Evolutionary conservation across 1,140 invertebrate genomes (phyloP), one percentile per base, ranked within the genome.

Genomic region (Melanaphis sacchari): DNA sequence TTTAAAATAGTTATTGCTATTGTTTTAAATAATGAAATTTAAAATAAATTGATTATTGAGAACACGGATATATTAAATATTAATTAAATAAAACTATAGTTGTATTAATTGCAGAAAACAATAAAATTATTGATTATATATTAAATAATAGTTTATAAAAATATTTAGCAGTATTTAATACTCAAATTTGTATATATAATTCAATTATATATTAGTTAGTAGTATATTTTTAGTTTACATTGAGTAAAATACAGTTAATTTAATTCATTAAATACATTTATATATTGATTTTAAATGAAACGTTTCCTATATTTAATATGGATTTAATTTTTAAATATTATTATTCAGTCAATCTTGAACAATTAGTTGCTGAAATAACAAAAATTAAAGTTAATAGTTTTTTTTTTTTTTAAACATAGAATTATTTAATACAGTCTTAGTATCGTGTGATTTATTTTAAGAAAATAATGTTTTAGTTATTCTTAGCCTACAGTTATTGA

Each of bases 121-220:
- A 85, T 43, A 43, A 85, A 31, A 40, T 15, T n/a, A 43, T 15
- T 85, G 24, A 26, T 31, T 85, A n/a, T 11, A 40, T 26, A 26
- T 24, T 15, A 84, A 84, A 41, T 84, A 84, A 84, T 24, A 84
- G 11, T 40, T 40, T 84, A 84, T 84, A 84, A 84, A 84, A 84
- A 4, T 24, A 41, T 41, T 41, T 26, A 84, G 40, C 41, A 26
- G 26, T 26, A 43, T 76, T n/a, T n/a, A 36, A 76, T 76, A 43
- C 9, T 43, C 31, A 26, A 85, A 85, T 24, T 41, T 85, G 84
- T 85, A 43, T 18, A 43, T 43, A 85, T 85, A 31, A n/a, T 85
- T 85, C 43, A 85, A 85, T 85, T 85, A 85, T n/a, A 85, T n/a
- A 43, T 85, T 88, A 88, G 26, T 46, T n/a, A 88, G 85, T n/a